phyloP scores from a whole-genome alignment of 1,140 invertebrate genomes.

The Brachystomella parvula region DNA sequence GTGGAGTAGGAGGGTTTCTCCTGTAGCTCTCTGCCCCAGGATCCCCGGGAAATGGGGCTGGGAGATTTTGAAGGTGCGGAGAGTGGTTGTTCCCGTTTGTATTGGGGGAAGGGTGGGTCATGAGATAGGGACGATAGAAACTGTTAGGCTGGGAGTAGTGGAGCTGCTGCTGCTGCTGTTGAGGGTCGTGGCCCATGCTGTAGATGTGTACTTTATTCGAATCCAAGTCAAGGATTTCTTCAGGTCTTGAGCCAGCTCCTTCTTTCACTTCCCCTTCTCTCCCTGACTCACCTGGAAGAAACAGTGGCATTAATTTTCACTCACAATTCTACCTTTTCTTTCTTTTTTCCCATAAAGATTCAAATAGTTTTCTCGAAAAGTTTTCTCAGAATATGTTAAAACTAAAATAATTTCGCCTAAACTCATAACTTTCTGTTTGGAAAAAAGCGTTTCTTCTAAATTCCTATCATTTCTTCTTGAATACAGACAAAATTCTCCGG shows the following conservation, averaged over 20 bases:
- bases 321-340: not conserved
- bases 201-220: conserved; percentile 69
- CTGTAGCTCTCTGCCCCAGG: conserved; percentile 22
- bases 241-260: conserved; percentile 59
- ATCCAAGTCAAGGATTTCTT: conserved; percentile 78
- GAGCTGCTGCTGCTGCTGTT: conserved; percentile 41
- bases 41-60: conserved; percentile 24
- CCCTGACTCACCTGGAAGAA: not conserved
- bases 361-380: not conserved
- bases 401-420: not conserved
- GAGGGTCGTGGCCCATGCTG: conserved; percentile 40
- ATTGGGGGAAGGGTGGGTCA: conserved; percentile 14
- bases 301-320: not conserved
- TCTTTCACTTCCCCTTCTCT: not conserved
- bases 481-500: no score
- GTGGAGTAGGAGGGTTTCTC: conserved; percentile 23
- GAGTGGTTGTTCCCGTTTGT: conserved; percentile 16
- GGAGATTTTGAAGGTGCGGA: conserved; percentile 16
- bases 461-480: no score
- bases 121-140: conserved; percentile 37
- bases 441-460: no score
- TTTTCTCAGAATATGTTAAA: not conserved
- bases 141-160: conserved; percentile 19
- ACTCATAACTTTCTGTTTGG: not conserved
- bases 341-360: no score